Percentiles rank a stretch among this genome's conserved stretches.
phyloP scores from a whole-genome alignment of 2,797 vertebrate species.

The Xiphorhynchus erythropygius region DNA sequence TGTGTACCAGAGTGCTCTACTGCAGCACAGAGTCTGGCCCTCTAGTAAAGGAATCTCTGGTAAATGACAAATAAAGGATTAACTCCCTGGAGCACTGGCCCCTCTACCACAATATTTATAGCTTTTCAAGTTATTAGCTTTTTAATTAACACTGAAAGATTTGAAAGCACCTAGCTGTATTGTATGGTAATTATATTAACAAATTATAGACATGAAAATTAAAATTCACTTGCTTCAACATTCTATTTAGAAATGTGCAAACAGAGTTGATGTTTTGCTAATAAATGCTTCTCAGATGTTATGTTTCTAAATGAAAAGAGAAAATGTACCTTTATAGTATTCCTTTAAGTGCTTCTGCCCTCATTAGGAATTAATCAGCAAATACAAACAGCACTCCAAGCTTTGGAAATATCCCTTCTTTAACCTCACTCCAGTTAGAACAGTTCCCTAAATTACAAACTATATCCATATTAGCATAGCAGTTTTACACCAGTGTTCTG shows the following conservation, averaged over 20 bases:
- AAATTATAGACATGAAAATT: conserved; percentile 71
- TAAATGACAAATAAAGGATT: conserved; percentile 64
- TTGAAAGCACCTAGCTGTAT: conserved; percentile 66
- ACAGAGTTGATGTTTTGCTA: conserved; percentile 64
- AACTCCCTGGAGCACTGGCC: conserved; percentile 21
- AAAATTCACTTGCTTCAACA: conserved; percentile 67
- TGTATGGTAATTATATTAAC: conserved; percentile 72
- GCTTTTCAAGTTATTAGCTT: conserved; percentile 74
- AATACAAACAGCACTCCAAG: conserved; percentile 29
- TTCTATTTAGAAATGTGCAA: conserved; percentile 70
- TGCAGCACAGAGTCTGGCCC: background rate
- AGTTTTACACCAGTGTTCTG: background rate
- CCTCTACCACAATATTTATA: conserved; percentile 59
- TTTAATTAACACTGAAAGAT: conserved; percentile 78
- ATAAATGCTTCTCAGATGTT: conserved; percentile 69
- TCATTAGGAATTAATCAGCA: conserved; percentile 63
- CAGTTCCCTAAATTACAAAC: conserved; percentile 63
- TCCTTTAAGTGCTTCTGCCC: conserved; percentile 64
- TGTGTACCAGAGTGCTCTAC: background rate
- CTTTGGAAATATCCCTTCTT: conserved; percentile 40
- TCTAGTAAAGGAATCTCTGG: conserved; percentile 14
- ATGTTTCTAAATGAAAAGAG: conserved; percentile 66
- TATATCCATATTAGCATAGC: background rate
- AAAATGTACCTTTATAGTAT: conserved; percentile 46
- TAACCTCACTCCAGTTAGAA: conserved; percentile 41